Percentiles rank a stretch among this genome's conserved stretches.
Evolutionary conservation across 2,888 invertebrate genomes (phyloP).

Genomic region (Cistogaster globosa): DNA sequence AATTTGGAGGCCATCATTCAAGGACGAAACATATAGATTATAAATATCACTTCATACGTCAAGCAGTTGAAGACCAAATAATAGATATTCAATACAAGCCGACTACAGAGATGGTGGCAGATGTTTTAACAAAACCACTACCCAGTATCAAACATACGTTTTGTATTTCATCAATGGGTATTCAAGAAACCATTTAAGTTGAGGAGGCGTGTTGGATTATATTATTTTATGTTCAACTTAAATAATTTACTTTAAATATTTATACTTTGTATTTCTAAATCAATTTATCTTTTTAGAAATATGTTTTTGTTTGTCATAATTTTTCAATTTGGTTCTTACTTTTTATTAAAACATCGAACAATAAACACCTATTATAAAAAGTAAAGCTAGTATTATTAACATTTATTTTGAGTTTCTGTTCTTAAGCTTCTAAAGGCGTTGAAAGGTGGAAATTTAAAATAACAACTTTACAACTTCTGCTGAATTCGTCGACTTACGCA

Average conservation of each 20-base stretch:
- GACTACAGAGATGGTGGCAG: neutral
- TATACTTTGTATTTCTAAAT: neutral
- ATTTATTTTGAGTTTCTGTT: too few species aligned
- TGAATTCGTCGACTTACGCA: too few species aligned
- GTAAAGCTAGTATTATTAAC: too few species aligned
- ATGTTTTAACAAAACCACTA: neutral
- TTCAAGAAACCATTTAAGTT: constrained; percentile 2
- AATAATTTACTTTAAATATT: neutral
- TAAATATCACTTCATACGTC: constrained; percentile 8
- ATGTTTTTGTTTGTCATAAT: too few species aligned
- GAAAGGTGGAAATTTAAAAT: too few species aligned
- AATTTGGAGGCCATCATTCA: constrained; percentile 15
- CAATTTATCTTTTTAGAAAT: too few species aligned
- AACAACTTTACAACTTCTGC: too few species aligned
- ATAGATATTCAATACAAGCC: neutral
- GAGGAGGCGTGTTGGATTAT: neutral
- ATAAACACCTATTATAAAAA: too few species aligned
- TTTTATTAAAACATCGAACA: too few species aligned
- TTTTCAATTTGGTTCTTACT: too few species aligned
- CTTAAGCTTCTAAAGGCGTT: too few species aligned
- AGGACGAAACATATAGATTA: constrained; percentile 18
- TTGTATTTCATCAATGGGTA: neutral
- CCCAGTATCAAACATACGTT: neutral
- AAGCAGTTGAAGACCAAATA: neutral
- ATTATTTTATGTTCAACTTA: neutral